phyloP scores from a whole-genome alignment of 1,140 invertebrate genomes.

The Capitella teleta region DNA sequence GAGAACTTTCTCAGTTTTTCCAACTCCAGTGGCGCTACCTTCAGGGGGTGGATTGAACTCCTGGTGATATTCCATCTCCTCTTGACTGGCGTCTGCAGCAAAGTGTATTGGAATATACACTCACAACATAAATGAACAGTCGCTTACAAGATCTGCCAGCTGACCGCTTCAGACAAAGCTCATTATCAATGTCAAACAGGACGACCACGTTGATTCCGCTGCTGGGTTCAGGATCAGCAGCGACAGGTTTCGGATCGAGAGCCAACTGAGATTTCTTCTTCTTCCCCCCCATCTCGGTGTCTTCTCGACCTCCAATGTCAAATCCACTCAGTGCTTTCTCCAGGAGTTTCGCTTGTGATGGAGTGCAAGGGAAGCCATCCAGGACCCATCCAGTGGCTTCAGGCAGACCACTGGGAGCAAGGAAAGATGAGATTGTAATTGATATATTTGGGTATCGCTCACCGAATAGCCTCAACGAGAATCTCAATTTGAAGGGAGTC shows the following conservation, averaged over 20 bases:
- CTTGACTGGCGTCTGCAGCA: conserved; percentile 23
- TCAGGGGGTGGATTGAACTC: conserved; percentile 41
- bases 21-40: conserved; percentile 37
- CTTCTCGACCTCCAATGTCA: conserved; percentile 17
- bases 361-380: conserved; percentile 40
- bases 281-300: conserved; percentile 9
- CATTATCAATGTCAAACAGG: conserved; percentile 32
- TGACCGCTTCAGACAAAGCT: conserved; percentile 35
- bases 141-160: conserved; percentile 33
- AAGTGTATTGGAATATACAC: background rate
- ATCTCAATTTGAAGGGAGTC: conserved; percentile 35
- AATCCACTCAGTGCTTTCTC: conserved; percentile 42
- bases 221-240: conserved; percentile 24
- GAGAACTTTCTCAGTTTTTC: conserved; percentile 32
- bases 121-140: background rate
- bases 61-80: conserved; percentile 31
- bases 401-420: conserved; percentile 24
- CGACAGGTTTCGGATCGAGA: conserved; percentile 30
- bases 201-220: conserved; percentile 40
- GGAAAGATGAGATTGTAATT: background rate
- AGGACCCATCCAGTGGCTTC: conserved; percentile 40
- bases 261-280: conserved; percentile 25
- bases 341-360: conserved; percentile 39
- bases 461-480: conserved; percentile 35
- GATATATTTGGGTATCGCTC: background rate